A percentile compares a stretch with the other conserved stretches of the same genome.
phyloP scores from a whole-genome alignment of 1,140 invertebrate species.

The Pemphigus obesinymphae region DNA sequence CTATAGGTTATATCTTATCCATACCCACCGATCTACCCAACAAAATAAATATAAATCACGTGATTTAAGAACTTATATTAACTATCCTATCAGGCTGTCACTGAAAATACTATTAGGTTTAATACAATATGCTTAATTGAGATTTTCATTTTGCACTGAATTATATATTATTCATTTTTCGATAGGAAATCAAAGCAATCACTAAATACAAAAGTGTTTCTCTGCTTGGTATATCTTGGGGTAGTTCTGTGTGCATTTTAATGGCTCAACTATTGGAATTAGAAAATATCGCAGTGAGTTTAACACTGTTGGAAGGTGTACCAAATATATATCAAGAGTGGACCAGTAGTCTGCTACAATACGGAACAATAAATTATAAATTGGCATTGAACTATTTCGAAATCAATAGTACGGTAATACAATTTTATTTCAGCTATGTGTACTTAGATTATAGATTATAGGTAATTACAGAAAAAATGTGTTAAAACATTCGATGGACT shows the following conservation, averaged over 20 bases:
- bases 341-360: background rate
- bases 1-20: no score
- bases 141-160: no score
- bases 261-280: conserved; percentile 40
- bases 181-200: background rate
- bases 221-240: conserved; percentile 40
- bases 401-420: background rate
- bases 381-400: background rate
- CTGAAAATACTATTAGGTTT: no score
- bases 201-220: background rate
- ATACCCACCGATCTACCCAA: no score
- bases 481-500: background rate
- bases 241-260: conserved; percentile 21
- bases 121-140: no score
- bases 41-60: no score
- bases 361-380: background rate
- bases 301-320: background rate
- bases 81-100: no score
- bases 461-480: accelerated
- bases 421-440: background rate
- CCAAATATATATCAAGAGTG: background rate
- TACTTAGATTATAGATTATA: no score
- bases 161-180: background rate
- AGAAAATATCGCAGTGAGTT: background rate
- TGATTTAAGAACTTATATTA: no score